Evolutionary conservation across 2,113 vertebrate species (phyloP).

Genomic region (Orthonyx spaldingii): DNA sequence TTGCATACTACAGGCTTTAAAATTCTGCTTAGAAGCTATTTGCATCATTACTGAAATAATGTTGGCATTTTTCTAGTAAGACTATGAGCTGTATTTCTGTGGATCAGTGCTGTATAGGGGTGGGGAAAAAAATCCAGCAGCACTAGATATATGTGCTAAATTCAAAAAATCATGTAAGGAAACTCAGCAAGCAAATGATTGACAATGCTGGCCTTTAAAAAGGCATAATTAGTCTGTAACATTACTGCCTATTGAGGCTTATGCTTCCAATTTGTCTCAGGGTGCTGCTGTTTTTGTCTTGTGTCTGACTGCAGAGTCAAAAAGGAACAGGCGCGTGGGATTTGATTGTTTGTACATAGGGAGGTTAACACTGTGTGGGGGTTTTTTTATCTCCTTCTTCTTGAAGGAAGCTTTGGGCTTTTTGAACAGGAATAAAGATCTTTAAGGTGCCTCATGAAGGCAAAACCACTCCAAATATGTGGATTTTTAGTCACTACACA

Average conservation of each 20-base stretch:
- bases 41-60: neutral
- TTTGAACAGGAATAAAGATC: neutral
- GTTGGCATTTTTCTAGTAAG: neutral
- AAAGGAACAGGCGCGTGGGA: neutral
- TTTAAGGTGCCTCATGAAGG: neutral
- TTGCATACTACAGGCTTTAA: neutral
- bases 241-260: neutral
- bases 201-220: conserved; percentile 11
- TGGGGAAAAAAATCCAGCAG: neutral
- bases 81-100: neutral
- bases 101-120: neutral
- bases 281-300: neutral
- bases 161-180: neutral
- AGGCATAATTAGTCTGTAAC: neutral
- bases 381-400: neutral
- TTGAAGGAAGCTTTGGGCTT: neutral
- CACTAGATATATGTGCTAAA: neutral
- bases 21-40: neutral
- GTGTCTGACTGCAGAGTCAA: neutral
- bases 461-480: neutral
- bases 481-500: neutral
- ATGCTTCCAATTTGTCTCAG: neutral
- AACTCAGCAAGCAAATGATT: neutral
- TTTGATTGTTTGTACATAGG: neutral
- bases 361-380: fast-evolving